Evolutionary conservation across 2,888 invertebrate species (phyloP), one percentile per base, ranked within the genome.

Genomic region (Drosophila pseudotalamancana): DNA sequence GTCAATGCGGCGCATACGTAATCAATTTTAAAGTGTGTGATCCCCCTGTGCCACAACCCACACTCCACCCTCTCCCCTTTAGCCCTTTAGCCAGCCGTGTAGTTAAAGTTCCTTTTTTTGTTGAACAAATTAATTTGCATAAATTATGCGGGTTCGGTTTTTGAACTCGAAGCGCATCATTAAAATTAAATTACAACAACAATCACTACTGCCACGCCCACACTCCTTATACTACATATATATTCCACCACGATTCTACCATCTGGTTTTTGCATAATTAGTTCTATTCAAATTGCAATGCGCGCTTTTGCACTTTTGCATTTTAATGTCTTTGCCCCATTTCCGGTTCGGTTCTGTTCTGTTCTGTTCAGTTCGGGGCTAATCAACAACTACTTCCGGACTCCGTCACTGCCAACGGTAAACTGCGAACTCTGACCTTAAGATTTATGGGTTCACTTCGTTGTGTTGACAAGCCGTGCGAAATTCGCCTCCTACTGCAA

Each of bases 101-200:
- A 75, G 48, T 51, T 53, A 42, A 78, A 75, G 83, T 64, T 83
- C 48, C 59, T 59, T 63, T 77, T 72, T 48, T 31, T n/a, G n/a
- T n/a, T n/a, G n/a, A 23, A n/a, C 54, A 67, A 73, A 73, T 78
- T 78, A 72, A 81, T 86, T 81, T 86, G 77, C 81, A 81, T 86
- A 83, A 74, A 83, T 86, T 79, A 66, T 75, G 76, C 55, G 37
- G 48, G 45, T 9, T 35, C n/a, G 23, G n/a, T 16, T 27, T 43
- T 32, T 19, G 45, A 65, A 70, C 66, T 70, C 59, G 54, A 56
- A 66, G 70, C 65, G 65, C 78, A 59, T 66, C 72, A 81, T 77
- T 81, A 73, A 73, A 77, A 83, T 65, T 59, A 67, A 73, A 83
- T 80, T 83, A 19, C 8, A 29, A 29, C 4, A 3, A 29, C 8